Conservation (phyloP, 2,113 vertebrate genomes). For the Lophochroa leadbeateri region DNA sequence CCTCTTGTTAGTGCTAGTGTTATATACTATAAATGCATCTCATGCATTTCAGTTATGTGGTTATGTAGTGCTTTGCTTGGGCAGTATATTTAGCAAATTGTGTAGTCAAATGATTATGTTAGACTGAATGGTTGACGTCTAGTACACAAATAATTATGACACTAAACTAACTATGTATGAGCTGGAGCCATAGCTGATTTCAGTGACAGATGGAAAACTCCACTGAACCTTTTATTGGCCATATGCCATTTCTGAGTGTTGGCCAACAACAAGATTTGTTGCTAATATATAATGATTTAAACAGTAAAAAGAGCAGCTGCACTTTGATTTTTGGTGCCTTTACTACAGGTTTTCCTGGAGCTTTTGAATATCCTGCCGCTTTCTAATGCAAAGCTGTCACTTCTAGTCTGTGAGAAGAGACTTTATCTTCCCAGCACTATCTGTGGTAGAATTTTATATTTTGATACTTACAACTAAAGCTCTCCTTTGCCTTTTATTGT, state of each 20-base stretch:
- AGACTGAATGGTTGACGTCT: slow-evolving; percentile 26
- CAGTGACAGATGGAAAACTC: slow-evolving; percentile 79
- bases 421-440: not conserved
- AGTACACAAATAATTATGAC: slow-evolving; percentile 51
- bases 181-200: slow-evolving; percentile 60
- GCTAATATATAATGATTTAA: slow-evolving; percentile 82
- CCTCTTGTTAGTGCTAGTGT: not conserved
- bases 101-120: slow-evolving; percentile 38
- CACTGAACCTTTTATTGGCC: slow-evolving; percentile 74
- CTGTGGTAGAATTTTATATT: slow-evolving; percentile 31
- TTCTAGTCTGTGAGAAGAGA: slow-evolving; percentile 29
- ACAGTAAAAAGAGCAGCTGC: slow-evolving; percentile 73
- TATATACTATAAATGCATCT: not conserved
- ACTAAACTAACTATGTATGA: slow-evolving; percentile 21
- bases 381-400: slow-evolving; percentile 32
- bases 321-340: slow-evolving; percentile 68
- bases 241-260: slow-evolving; percentile 77
- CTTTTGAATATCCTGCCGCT: slow-evolving; percentile 17
- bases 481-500: slow-evolving; percentile 45
- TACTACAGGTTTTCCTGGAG: slow-evolving; percentile 56
- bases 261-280: slow-evolving; percentile 75
- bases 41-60: not conserved
- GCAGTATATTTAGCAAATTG: slow-evolving; percentile 36
- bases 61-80: not conserved
- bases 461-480: slow-evolving; percentile 39